Evolutionary conservation across 1,140 invertebrate genomes (phyloP), one percentile per base, ranked within the genome.

Genomic region (Lanistes nyassanus): DNA sequence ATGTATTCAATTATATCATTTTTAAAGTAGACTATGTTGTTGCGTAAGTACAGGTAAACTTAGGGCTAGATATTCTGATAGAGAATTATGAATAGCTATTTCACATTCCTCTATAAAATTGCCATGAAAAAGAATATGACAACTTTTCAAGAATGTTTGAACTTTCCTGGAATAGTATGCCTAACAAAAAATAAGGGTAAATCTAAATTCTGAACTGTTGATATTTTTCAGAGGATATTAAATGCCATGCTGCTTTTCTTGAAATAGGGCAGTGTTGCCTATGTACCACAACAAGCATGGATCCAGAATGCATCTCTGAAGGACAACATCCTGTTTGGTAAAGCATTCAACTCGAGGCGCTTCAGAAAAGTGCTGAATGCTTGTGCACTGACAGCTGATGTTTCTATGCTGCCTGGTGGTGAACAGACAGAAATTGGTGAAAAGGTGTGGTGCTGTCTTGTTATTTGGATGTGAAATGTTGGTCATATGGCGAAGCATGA

Each of bases 201-300:
- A n/a, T n/a, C n/a, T n/a, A n/a, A n/a, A n/a, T n/a, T n/a, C n/a
- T n/a, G n/a, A n/a, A n/a, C n/a, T n/a, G n/a, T n/a, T n/a, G n/a
- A n/a, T n/a, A n/a, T 47, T 47, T 47, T 47, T 2, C 42, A 13
- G 3, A 3, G 34, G 4, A 0, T 36, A 29, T 53, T 31, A 21
- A 70, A 26, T 70, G 26, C 21, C 11, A 55, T 7, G 23, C 9
- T 23, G 9, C 39, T 64, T 36, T 37, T 7, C 9, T 37, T 11
- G 47, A 29, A 47, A 3, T 70, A 86, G 85, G 85, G 83, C 31
- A 79, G 71, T 26, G 58, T 81, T 51, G 93, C 93, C 11, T 97
- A 95, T 85, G 94, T 94, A 5, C 92, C 94, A 0, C 95, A 96
- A 85, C 92, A 92, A 60, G 93, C 95, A 0, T 16, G 75, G 90